Base-by-base conservation (phyloP, 2,113 vertebrate species). In the Hiodon alosoides region DNA sequence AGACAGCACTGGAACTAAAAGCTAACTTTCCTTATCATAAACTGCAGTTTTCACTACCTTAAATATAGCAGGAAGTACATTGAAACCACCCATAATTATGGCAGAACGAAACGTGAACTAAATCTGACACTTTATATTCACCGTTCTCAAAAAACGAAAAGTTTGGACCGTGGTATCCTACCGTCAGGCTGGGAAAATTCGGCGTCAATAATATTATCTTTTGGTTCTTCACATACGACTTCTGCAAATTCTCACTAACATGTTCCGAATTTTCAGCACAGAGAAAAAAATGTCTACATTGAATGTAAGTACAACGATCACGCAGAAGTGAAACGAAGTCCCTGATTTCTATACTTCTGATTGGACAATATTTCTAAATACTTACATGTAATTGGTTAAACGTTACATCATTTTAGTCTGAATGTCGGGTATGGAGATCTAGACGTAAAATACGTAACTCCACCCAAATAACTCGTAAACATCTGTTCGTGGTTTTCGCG, bases 61-160 rank as follows among this genome's bases (percentile, higher is more conserved):
- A 65, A 73, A 16, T 73, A 67, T 83, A 91, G 78, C 90, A 91
- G 91, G 91, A 92, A 92, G 90, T 92, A 85, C 87, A 80, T 82
- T 83, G 80, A 81, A 83, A 78, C 77, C 86, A 83, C 76, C 64
- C 72, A 79, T 81, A 73, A 78, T 76, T 83, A 81, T 69, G 46
- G 76, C 60, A 57, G 70, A 67, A 70, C 54, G 8, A 53, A 58
- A 72, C n/a, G 72, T 13, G 46, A 71, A 78, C 47, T 76, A 73
- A 69, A 57, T 76, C 48, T 13, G 47, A 65, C 17, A 16, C 69
- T 70, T 74, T 17, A 0, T n/a, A 69, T 59, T 71, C 3, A 59
- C 64, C 62, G 17, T 72, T 2, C 3, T n/a, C 60, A 79, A 58
- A 76, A 4, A 61, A 73, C 7, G 14, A 14, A 1, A 2, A 55